These are phyloP conservation scores for Percopsis omiscomaycus DNA, from an alignment of 2,797 vertebrate genomes.

Conservation along the genomic window DNA sequence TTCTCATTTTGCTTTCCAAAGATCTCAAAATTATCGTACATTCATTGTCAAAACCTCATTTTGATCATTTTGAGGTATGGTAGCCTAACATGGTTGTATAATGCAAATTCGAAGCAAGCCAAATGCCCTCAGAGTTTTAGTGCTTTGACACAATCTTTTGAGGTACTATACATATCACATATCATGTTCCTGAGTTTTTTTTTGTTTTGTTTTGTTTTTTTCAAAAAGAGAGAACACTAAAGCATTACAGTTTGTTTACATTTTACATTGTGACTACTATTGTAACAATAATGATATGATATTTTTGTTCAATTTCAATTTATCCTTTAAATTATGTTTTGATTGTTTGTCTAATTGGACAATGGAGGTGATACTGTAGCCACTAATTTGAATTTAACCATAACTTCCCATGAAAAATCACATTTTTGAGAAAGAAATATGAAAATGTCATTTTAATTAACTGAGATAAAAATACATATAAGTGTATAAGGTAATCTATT, in stretches of 20 bases:
- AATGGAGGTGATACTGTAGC: constrained; percentile 21
- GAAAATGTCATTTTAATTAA: constrained; percentile 29
- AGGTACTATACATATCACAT: constrained; percentile 96
- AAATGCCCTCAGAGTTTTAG: constrained; percentile 89
- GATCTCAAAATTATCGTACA: constrained; percentile 86
- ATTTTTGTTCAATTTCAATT: constrained; percentile 67
- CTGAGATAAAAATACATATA: constrained; percentile 42
- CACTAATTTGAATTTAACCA: constrained; percentile 37
- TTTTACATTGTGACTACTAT: constrained; percentile 50
- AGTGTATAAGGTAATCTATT: constrained; percentile 38
- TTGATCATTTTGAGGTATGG: constrained; percentile 87
- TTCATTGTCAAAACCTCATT: constrained; percentile 90
- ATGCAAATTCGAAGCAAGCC: constrained; percentile 87
- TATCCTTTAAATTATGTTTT: constrained; percentile 34
- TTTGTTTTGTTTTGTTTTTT: constrained; percentile 57
- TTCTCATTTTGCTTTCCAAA: constrained; percentile 74
- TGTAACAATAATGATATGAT: constrained; percentile 84
- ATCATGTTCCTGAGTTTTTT: constrained; percentile 92
- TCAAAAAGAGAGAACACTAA: constrained; percentile 87
- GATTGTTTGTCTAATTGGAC: constrained; percentile 28
- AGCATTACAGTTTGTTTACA: constrained; percentile 58
- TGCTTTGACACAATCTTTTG: constrained; percentile 94
- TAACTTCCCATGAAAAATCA: constrained; percentile 26
- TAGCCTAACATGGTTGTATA: constrained; percentile 82
- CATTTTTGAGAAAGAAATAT: constrained; percentile 72